A percentile compares a stretch with the other conserved stretches of the same genome.
phyloP scores from a whole-genome alignment of 2,888 invertebrate genomes.

The Philonicus albiceps region DNA sequence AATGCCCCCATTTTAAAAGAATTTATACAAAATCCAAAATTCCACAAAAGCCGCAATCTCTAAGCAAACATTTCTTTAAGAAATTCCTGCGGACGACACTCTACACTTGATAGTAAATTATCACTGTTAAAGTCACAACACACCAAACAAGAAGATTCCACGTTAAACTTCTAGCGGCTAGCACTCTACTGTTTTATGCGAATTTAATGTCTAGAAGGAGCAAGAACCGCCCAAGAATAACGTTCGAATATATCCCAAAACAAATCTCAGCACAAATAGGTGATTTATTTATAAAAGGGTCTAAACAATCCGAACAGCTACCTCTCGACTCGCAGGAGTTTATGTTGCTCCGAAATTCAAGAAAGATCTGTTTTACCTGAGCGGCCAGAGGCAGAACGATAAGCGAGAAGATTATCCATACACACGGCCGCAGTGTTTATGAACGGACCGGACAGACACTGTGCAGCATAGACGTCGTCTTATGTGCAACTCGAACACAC shows the following conservation, averaged over 20 bases:
- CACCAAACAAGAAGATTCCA: background rate
- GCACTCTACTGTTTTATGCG: background rate
- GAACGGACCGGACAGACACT: background rate
- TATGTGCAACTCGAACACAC: background rate
- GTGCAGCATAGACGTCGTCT: background rate
- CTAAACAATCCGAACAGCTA: background rate
- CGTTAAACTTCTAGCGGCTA: background rate
- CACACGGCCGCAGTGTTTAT: background rate
- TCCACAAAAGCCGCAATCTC: background rate
- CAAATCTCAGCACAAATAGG: background rate
- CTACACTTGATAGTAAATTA: background rate
- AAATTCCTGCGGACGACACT: background rate
- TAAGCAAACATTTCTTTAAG: background rate
- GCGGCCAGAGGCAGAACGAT: background rate
- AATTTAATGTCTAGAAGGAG: background rate
- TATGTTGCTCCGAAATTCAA: slow-evolving; percentile 11
- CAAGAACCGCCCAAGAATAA: background rate
- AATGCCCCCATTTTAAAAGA: slow-evolving; percentile 15
- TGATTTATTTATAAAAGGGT: background rate
- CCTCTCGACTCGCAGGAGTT: background rate
- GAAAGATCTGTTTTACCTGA: slow-evolving; percentile 26
- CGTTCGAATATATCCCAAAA: background rate
- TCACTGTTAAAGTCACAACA: background rate
- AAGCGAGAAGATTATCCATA: slow-evolving; percentile 2
- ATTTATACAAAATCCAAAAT: background rate